A percentile compares a stretch with the other conserved stretches of the same genome.
Evolutionary conservation across 2,888 invertebrate genomes (phyloP).

Genomic region (Tenthredo notha): DNA sequence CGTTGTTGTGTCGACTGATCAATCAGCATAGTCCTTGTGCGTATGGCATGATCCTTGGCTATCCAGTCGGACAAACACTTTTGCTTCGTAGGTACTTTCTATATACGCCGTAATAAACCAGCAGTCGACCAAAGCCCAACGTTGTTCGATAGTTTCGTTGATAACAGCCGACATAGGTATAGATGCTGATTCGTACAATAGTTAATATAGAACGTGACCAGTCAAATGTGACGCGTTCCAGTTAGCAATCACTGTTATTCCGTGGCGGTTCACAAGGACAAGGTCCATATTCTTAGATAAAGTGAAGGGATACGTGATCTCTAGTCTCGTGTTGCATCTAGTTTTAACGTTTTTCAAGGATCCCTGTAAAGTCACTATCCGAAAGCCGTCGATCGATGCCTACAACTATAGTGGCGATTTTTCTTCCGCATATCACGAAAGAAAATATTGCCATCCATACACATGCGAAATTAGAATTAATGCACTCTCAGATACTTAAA

Average conservation of each 20-base stretch:
- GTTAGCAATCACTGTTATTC: conserved; percentile 30
- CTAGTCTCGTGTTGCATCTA: neutral
- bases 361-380: neutral
- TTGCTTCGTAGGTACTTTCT: neutral
- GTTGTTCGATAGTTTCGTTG: neutral
- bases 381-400: neutral
- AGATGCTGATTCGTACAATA: neutral
- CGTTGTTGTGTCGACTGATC: neutral
- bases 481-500: no score
- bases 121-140: neutral
- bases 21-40: neutral
- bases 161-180: neutral
- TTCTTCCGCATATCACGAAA: neutral
- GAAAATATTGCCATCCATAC: neutral
- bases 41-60: neutral
- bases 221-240: conserved; percentile 32
- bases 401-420: neutral
- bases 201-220: conserved; percentile 5
- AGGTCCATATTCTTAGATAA: neutral
- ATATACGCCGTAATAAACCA: neutral
- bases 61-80: neutral
- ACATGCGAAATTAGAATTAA: no score
- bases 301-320: conserved; percentile 33
- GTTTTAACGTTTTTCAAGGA: neutral
- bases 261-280: conserved; percentile 19